Conservation (phyloP, 2,888 invertebrate genomes). For the Agrenia bidenticulata region DNA sequence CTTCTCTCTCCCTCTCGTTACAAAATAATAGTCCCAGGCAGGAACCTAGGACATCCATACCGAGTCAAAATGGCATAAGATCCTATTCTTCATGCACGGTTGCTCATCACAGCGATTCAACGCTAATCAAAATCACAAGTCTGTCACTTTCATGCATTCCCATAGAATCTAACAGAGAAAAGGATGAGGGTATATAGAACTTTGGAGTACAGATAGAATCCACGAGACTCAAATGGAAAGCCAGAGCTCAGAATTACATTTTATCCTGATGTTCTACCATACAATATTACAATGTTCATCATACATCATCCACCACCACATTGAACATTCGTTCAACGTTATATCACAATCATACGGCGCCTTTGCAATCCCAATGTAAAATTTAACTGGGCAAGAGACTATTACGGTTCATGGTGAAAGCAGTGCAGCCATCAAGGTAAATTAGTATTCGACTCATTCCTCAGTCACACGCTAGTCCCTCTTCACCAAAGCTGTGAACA, state of each 20-base stretch:
- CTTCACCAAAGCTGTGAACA: too few species aligned
- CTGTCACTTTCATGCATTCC: slow-evolving; percentile 28
- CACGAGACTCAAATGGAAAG: too few species aligned
- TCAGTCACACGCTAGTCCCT: slow-evolving; percentile 15
- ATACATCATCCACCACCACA: too few species aligned
- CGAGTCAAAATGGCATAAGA: slow-evolving; percentile 8
- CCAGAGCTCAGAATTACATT: background rate
- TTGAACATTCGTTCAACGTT: background rate
- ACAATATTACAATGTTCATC: slow-evolving; percentile 7
- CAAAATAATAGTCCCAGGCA: too few species aligned
- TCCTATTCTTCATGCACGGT: slow-evolving; percentile 31
- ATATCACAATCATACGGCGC: background rate
- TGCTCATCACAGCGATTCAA: slow-evolving; percentile 34
- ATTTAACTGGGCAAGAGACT: slow-evolving; percentile 9
- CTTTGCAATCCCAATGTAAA: background rate
- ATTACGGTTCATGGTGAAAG: slow-evolving; percentile 5
- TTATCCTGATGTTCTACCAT: background rate
- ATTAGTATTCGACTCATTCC: slow-evolving; percentile 23
- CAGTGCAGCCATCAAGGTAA: slow-evolving; percentile 21
- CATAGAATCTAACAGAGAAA: slow-evolving; percentile 13
- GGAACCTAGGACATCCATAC: too few species aligned
- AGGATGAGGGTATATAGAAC: slow-evolving; percentile 6
- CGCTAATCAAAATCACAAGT: slow-evolving; percentile 43
- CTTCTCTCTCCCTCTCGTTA: too few species aligned
- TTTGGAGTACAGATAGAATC: too few species aligned